phyloP scores from a whole-genome alignment of 1,140 invertebrate genomes.

The Notospermus geniculatus region DNA sequence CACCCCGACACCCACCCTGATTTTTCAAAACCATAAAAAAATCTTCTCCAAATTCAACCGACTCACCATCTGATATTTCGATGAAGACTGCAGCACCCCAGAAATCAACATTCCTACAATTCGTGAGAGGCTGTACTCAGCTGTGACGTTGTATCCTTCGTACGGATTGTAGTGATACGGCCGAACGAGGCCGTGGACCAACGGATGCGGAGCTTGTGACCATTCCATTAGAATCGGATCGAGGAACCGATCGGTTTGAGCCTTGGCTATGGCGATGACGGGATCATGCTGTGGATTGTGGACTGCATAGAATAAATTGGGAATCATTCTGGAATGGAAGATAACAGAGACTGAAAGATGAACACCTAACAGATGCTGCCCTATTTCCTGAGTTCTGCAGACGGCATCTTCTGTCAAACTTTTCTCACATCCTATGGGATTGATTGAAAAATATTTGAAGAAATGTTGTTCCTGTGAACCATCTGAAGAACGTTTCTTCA shows the following conservation, averaged over 20 bases:
- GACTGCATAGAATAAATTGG: constrained; percentile 50
- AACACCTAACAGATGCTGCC: no score
- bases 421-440: no score
- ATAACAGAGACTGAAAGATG: background rate
- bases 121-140: constrained; percentile 47
- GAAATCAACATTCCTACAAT: constrained; percentile 57
- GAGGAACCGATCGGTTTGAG: constrained; percentile 41
- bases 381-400: no score
- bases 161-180: constrained; percentile 56
- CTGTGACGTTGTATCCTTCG: constrained; percentile 17
- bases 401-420: no score
- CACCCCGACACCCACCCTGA: no score
- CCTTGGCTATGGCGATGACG: constrained; percentile 47
- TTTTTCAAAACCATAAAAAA: no score
- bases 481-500: no score
- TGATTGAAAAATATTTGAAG: no score
- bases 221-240: constrained; percentile 44
- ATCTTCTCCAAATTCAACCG: no score
- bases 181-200: constrained; percentile 48
- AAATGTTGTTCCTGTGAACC: no score
- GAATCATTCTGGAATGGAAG: constrained; percentile 45
- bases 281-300: constrained; percentile 55
- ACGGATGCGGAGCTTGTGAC: constrained; percentile 36
- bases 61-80: constrained; percentile 67
- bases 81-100: constrained; percentile 60